Evolutionary conservation across 2,797 vertebrate species (phyloP).

Genomic region (Leptatherina wallacei): DNA sequence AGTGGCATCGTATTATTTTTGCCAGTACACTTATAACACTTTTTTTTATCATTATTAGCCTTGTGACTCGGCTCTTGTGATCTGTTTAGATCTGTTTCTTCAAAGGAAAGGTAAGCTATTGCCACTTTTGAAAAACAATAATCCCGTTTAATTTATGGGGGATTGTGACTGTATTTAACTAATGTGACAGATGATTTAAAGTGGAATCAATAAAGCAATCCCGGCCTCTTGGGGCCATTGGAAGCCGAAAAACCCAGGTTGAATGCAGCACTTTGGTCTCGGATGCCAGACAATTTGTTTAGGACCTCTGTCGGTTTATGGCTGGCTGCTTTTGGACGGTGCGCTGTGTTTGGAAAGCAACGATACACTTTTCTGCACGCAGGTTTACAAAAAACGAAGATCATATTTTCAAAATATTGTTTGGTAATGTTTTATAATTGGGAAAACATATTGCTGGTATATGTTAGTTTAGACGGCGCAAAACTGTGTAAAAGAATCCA

Average conservation of each 20-base stretch:
- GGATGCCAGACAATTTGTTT: slow-evolving; percentile 21
- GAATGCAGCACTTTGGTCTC: slow-evolving; percentile 21
- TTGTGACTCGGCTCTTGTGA: slow-evolving; percentile 13
- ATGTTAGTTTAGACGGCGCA: background rate
- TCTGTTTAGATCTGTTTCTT: slow-evolving; percentile 26
- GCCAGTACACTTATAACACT: slow-evolving; percentile 18
- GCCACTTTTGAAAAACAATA: slow-evolving; percentile 1
- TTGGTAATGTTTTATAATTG: background rate
- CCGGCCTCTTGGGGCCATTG: slow-evolving; percentile 22
- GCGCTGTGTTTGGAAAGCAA: slow-evolving; percentile 4
- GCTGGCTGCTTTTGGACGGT: slow-evolving; percentile 1
- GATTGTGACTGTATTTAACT: slow-evolving; percentile 26
- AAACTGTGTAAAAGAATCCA: background rate
- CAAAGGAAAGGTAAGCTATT: slow-evolving; percentile 59
- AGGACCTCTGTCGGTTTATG: background rate
- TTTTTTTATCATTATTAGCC: slow-evolving; percentile 3
- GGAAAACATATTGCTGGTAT: rapidly evolving
- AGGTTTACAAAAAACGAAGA: background rate
- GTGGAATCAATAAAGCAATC: slow-evolving; percentile 58
- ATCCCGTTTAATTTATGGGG: background rate
- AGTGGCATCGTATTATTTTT: slow-evolving; percentile 26
- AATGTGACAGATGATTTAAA: slow-evolving; percentile 61
- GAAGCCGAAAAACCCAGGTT: slow-evolving; percentile 34
- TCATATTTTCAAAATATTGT: background rate
- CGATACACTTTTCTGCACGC: slow-evolving; percentile 56